Percentiles rank a stretch among this genome's conserved stretches.
These are phyloP conservation scores for Emydoidea blandingii DNA, from an alignment of 2,797 vertebrate genomes.

Conservation along the genomic window DNA sequence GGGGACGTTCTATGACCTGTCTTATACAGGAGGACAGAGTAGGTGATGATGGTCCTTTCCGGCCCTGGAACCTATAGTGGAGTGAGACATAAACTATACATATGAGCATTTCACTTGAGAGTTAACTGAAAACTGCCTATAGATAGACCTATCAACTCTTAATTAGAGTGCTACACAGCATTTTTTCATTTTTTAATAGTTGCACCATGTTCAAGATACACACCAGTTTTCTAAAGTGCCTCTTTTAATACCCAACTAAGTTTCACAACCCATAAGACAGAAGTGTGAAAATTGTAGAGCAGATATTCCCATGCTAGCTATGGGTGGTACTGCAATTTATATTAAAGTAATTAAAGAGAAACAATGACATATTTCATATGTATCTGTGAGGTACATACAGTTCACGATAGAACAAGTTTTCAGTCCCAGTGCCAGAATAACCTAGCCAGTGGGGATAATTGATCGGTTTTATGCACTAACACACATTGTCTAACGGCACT, in stretches of 20 bases:
- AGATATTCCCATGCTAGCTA: constrained; percentile 69
- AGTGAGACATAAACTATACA: no score
- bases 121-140: not conserved
- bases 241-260: constrained; percentile 39
- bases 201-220: not conserved
- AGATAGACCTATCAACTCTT: not conserved
- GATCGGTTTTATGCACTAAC: constrained; percentile 68
- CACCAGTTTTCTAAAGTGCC: not conserved
- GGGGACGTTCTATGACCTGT: not conserved
- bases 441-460: constrained; percentile 70
- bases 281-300: constrained; percentile 60
- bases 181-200: not conserved
- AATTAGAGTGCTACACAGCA: not conserved
- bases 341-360: constrained; percentile 77
- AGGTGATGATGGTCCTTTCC: not conserved
- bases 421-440: constrained; percentile 65
- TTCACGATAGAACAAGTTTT: constrained; percentile 78
- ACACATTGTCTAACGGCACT: constrained; percentile 61
- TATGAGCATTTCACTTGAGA: not conserved
- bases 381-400: constrained; percentile 66
- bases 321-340: constrained; percentile 63
- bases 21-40: not conserved
- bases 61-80: no score
- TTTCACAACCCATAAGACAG: constrained; percentile 50
- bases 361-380: constrained; percentile 75